phyloP scores from a whole-genome alignment of 23 tunicate species.

The Diplosoma virens region DNA sequence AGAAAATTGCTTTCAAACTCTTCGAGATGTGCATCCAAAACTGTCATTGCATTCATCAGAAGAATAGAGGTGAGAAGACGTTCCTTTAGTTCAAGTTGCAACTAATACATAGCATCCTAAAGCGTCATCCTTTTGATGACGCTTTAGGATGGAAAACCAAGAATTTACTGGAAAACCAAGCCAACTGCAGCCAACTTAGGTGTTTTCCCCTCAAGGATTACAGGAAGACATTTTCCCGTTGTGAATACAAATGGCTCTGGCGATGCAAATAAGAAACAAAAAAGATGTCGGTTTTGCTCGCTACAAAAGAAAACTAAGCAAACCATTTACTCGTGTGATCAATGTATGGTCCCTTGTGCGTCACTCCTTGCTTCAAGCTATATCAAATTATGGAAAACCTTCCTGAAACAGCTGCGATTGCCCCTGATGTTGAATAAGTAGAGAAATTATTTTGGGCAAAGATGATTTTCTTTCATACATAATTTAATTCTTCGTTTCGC shows the following conservation, averaged over 20 bases:
- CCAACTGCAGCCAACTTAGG: not conserved
- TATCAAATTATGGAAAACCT: not conserved
- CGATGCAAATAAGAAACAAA: not conserved
- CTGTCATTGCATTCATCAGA: not conserved
- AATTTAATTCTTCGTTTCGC: too few relatives aligned
- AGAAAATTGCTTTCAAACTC: not conserved
- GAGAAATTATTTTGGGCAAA: too few relatives aligned
- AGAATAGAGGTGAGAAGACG: not conserved
- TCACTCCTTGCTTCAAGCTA: not conserved
- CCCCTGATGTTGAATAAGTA: too few relatives aligned
- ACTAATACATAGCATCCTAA: not conserved
- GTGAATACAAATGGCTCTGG: not conserved
- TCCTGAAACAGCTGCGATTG: too few relatives aligned
- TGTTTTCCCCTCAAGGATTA: not conserved
- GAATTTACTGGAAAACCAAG: not conserved
- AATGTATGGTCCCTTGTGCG: not conserved
- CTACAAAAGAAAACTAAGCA: not conserved
- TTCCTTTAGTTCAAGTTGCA: not conserved
- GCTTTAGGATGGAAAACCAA: too few relatives aligned
- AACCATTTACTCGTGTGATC: not conserved
- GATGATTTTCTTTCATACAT: too few relatives aligned
- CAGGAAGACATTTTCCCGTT: not conserved
- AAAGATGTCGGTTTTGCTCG: not conserved
- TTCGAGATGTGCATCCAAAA: not conserved
- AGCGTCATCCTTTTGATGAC: not conserved